These are phyloP conservation scores for Murina feae DNA, from an alignment of 2,113 vertebrate genomes.

Conservation along the genomic window DNA sequence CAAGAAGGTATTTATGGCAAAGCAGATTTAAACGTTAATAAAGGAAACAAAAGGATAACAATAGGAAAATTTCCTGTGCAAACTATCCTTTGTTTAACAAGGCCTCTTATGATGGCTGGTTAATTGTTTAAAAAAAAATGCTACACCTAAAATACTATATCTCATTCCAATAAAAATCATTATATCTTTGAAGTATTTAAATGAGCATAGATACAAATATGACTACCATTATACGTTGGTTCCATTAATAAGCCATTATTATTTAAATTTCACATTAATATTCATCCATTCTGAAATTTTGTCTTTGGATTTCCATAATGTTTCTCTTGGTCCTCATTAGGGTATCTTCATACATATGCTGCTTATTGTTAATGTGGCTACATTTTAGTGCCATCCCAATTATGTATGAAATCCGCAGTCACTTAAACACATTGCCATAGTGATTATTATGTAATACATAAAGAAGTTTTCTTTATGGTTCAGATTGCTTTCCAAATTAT, in stretches of 20 bases:
- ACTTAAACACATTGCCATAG: conserved; percentile 40
- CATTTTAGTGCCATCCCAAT: conserved; percentile 3
- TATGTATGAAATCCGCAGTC: conserved; percentile 20
- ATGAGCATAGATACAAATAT: conserved; percentile 57
- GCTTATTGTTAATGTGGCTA: conserved; percentile 33
- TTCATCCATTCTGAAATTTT: conserved; percentile 59
- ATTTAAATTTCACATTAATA: conserved; percentile 71
- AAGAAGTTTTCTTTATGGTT: conserved; percentile 21
- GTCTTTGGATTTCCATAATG: conserved; percentile 70
- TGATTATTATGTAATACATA: neutral
- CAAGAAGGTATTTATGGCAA: conserved; percentile 2
- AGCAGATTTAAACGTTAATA: conserved; percentile 37
- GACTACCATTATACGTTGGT: conserved; percentile 33
- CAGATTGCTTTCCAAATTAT: conserved; percentile 8
- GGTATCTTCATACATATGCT: conserved; percentile 45
- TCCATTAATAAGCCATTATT: conserved; percentile 36
- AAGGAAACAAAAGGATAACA: conserved; percentile 44
- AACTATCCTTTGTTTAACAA: neutral
- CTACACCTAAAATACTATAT: neutral
- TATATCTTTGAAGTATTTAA: conserved; percentile 62
- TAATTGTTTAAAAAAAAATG: conserved; percentile 27
- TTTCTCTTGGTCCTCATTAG: conserved; percentile 60
- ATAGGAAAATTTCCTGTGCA: neutral
- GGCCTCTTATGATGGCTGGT: neutral
- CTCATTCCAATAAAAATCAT: conserved; percentile 14